Evolutionary conservation across 2,888 invertebrate species (phyloP), one percentile per base, ranked within the genome.

Genomic region (Rhogogaster chlorosoma): DNA sequence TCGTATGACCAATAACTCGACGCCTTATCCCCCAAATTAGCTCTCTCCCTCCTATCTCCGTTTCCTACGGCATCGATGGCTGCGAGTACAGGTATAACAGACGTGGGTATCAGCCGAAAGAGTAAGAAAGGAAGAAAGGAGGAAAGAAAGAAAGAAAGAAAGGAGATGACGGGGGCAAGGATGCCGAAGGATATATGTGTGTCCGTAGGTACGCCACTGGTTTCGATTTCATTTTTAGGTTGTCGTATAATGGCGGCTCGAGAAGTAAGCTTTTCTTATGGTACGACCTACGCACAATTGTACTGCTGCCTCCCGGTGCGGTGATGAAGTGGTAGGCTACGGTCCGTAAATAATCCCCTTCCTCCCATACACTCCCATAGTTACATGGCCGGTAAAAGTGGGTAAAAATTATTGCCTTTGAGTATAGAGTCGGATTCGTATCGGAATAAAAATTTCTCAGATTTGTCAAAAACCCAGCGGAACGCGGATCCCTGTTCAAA

Each of bases 1-100:
- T 86, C 86, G 87, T 89, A 90, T 90, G 89, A 89, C 90, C 90
- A 90, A 91, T 90, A 91, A 91, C 89, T 89, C 89, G 88, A 86
- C 86, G 89, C 87, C 88, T 91, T 89, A 90, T 90, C 89, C 90
- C 88, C 87, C 88, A 90, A 91, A 91, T 90, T 90, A 90, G 90
- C 88, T 61, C 61, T 78, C n/a, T 29, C 38, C 38, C 86, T 86
- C 89, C 84, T 86, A 84, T 84, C 83, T 85, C 85, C 84, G 84
- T 85, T 87, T 77, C 85, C 84, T 32, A 67, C 71, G 12, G 71
- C 71, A 73, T 73, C 15, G 71, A 73, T 73, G 71, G n/a, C 71
- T 22, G 42, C n/a, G 42, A 73, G 71, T 18, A 73, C 71, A 73
- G 71, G 70, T 71, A 36, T 84, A 22, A 0, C 18, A n/a, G 7